Percentiles rank a stretch among this genome's conserved stretches.
Conservation (phyloP, 2,888 invertebrate species). For the Crioceris asparagi region DNA sequence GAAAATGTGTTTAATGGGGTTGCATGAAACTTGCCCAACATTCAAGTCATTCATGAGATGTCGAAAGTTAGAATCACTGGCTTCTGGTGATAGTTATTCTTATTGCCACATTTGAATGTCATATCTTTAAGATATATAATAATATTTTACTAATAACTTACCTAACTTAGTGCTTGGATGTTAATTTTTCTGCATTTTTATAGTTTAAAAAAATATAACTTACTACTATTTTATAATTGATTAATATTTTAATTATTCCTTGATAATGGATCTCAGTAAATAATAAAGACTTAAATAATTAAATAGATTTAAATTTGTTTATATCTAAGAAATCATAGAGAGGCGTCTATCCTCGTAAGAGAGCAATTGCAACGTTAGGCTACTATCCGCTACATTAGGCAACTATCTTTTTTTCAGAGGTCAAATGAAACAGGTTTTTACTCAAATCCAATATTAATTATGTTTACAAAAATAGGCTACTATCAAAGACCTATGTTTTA, state of each 20-base stretch:
- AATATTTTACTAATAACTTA: not conserved
- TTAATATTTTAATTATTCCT: not conserved
- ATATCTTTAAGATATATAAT: not conserved
- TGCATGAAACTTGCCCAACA: slow-evolving; percentile 1
- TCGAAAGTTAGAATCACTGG: not conserved
- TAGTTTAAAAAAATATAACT: not conserved
- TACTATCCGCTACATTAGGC: too few species aligned
- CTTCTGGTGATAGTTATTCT: not conserved
- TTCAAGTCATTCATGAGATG: not conserved
- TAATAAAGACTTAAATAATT: not conserved
- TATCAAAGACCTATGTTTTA: too few species aligned
- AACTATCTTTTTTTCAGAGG: too few species aligned
- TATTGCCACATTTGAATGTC: not conserved
- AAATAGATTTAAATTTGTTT: not conserved
- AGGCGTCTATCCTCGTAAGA: too few species aligned
- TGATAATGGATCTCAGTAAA: not conserved
- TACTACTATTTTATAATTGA: not conserved
- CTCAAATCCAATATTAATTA: too few species aligned
- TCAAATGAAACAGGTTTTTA: too few species aligned
- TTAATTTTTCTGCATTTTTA: not conserved
- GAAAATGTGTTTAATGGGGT: not conserved
- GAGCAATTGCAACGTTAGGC: too few species aligned
- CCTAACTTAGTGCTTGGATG: not conserved
- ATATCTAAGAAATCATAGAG: not conserved
- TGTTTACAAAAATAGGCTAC: too few species aligned